A percentile compares a stretch with the other conserved stretches of the same genome.
Evolutionary conservation across 2,797 vertebrate species (phyloP).

Genomic region (Microctenopoma stevenorrisi): DNA sequence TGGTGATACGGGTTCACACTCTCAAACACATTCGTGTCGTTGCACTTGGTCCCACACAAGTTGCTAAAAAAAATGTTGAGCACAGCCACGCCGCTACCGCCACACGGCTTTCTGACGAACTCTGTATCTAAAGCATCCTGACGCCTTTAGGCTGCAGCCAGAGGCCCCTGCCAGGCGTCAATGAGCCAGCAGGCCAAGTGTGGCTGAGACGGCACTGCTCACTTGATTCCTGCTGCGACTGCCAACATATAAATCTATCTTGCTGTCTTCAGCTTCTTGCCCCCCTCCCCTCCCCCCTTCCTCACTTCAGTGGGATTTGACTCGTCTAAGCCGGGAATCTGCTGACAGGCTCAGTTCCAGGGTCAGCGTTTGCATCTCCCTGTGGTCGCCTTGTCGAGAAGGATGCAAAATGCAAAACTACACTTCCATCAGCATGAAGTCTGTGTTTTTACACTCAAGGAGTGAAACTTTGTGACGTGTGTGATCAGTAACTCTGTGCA

Average conservation of each 20-base stretch:
- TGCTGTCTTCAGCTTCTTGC: conserved; percentile 47
- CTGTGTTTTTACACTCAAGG: not conserved
- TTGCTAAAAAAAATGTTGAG: not conserved
- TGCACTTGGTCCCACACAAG: not conserved
- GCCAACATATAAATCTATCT: conserved; percentile 37
- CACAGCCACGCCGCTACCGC: not conserved
- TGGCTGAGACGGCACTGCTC: conserved; percentile 34
- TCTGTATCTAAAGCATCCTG: not conserved
- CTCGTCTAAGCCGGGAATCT: conserved; percentile 46
- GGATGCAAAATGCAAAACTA: conserved; percentile 30
- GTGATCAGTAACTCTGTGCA: not conserved
- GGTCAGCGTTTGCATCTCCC: conserved; percentile 55
- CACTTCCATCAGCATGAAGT: conserved; percentile 20
- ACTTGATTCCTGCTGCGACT: conserved; percentile 49
- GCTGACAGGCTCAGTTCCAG: conserved; percentile 55
- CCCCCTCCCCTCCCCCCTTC: conserved; percentile 3
- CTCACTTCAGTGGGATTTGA: conserved; percentile 44
- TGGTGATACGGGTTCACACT: not conserved
- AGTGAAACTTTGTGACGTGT: not conserved
- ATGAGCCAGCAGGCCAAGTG: conserved; percentile 35
- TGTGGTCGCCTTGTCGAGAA: conserved; percentile 11
- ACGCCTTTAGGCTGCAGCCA: conserved; percentile 19
- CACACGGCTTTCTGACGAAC: not conserved
- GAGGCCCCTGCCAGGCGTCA: conserved; percentile 34
- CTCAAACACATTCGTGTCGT: not conserved